A percentile compares a stretch with the other conserved stretches of the same genome.
These are phyloP conservation scores for Beaufortia kweichowensis DNA, from an alignment of 2,113 vertebrate species.

Conservation along the genomic window DNA sequence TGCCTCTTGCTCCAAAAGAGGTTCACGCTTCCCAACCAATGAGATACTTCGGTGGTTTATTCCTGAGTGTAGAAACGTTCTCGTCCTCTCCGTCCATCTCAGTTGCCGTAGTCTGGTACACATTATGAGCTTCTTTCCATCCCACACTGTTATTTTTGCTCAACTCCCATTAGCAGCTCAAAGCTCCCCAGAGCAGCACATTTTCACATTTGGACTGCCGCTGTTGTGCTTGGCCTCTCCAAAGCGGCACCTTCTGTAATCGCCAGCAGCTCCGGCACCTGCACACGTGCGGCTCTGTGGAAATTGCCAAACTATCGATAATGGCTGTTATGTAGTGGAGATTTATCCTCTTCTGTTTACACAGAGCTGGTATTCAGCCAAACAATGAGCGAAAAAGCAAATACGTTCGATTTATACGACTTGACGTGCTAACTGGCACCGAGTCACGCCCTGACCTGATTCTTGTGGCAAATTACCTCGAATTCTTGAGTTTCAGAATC, in stretches of 20 bases:
- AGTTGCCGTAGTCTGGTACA: slow-evolving; percentile 53
- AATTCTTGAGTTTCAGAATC: slow-evolving; percentile 47
- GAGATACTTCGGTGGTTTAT: not conserved
- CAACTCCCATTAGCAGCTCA: slow-evolving; percentile 33
- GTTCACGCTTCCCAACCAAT: slow-evolving; percentile 35
- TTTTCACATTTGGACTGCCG: slow-evolving; percentile 58
- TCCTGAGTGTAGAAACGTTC: slow-evolving; percentile 7
- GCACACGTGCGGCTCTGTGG: slow-evolving; percentile 40
- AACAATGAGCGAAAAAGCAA: slow-evolving; percentile 22
- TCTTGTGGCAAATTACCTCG: slow-evolving; percentile 25
- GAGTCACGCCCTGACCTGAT: not conserved
- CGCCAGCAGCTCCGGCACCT: slow-evolving; percentile 57
- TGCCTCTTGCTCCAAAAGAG: slow-evolving; percentile 43
- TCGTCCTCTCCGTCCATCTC: slow-evolving; percentile 53
- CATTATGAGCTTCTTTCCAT: slow-evolving; percentile 48
- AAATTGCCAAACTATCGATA: slow-evolving; percentile 29
- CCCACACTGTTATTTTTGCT: slow-evolving; percentile 49
- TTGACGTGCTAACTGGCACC: slow-evolving; percentile 19
- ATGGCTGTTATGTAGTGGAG: slow-evolving; percentile 28
- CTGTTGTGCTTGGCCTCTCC: slow-evolving; percentile 63
- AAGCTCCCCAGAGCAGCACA: slow-evolving; percentile 41
- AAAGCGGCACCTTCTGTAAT: slow-evolving; percentile 52
- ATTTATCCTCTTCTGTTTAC: slow-evolving; percentile 43
- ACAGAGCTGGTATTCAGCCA: slow-evolving; percentile 14
- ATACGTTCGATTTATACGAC: not conserved